Conservation (phyloP, 1,140 invertebrate genomes). For the Listronotus oregonensis region DNA sequence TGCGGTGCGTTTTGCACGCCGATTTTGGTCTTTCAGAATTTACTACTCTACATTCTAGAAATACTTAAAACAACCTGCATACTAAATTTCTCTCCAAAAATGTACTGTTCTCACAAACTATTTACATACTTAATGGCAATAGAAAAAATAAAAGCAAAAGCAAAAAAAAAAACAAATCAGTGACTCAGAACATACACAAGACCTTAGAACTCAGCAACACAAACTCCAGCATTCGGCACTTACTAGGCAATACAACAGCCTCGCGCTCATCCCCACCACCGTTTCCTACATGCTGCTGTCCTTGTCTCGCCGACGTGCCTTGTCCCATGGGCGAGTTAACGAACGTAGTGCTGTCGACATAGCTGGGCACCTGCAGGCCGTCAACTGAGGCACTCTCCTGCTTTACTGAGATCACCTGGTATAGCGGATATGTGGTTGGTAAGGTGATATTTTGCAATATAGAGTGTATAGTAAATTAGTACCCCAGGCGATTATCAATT, state of each 20-base stretch:
- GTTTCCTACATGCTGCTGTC: conserved; percentile 34
- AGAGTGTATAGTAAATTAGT: neutral
- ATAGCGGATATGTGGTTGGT: conserved; percentile 10
- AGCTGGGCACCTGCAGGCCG: conserved; percentile 60
- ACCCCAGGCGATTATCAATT: no score
- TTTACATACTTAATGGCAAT: no score
- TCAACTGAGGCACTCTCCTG: conserved; percentile 59
- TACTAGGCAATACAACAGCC: conserved; percentile 53
- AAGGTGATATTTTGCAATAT: neutral
- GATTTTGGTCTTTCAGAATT: no score
- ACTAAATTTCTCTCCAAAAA: no score
- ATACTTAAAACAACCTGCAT: no score
- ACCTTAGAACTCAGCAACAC: neutral
- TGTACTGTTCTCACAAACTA: no score
- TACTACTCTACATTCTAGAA: no score
- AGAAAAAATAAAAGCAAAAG: no score
- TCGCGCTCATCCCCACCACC: conserved; percentile 50
- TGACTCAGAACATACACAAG: neutral
- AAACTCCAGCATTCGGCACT: conserved; percentile 36
- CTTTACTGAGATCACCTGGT: conserved; percentile 58
- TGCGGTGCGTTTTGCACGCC: no score
- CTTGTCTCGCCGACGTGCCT: conserved; percentile 44
- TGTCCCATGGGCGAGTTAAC: conserved; percentile 63
- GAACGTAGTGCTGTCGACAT: conserved; percentile 67
- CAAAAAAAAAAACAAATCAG: neutral